Base-by-base conservation (phyloP, 2,113 vertebrate genomes). In the Microcebus griseorufus region DNA sequence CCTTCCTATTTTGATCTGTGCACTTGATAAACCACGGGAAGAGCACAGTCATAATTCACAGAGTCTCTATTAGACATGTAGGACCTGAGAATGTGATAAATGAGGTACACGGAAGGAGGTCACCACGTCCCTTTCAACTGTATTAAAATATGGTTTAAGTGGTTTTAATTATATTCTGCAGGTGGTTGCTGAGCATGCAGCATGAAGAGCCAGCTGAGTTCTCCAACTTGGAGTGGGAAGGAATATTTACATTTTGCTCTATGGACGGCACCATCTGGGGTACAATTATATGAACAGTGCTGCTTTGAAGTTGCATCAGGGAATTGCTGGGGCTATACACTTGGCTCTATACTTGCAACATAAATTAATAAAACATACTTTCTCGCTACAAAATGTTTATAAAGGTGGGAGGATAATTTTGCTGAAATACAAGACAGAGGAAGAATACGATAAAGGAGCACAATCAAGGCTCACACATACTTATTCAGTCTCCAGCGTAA, bases 401-500 rank as follows among this genome's bases (percentile, higher is more conserved):
- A 48, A 93, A 89, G 17, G 27, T 89, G 79, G 79, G 85, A 93
- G 91, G 89, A 67, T 90, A 55, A 93, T 93, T 70, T 84, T 95
- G 34, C 87, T 72, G 92, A 96, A 93, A 87, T 55, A 72, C 12
- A 67, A 88, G 83, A 37, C 39, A 92, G 89, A 92, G 87, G 73
- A 93, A 65, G 78, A 92, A 89, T 51, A 80, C 84, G 75, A 94
- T 93, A 87, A 92, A 82, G 85, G 55, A 96, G 64, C 17, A 60
- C 82, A 76, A 88, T 92, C 75, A 45, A 55, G 82, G 82, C 69
- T 92, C 75, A 37, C 17, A 93, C 87, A 95, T 92, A 79, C 67
- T 95, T 83, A n/a, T 96, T 83, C 90, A 39, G 51, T 84, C 51
- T 34, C 90, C 53, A 25, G 58, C 64, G 84, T 96, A 89, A 97